Conservation (phyloP, 2,113 vertebrate genomes). For the Rhineura floridana region DNA sequence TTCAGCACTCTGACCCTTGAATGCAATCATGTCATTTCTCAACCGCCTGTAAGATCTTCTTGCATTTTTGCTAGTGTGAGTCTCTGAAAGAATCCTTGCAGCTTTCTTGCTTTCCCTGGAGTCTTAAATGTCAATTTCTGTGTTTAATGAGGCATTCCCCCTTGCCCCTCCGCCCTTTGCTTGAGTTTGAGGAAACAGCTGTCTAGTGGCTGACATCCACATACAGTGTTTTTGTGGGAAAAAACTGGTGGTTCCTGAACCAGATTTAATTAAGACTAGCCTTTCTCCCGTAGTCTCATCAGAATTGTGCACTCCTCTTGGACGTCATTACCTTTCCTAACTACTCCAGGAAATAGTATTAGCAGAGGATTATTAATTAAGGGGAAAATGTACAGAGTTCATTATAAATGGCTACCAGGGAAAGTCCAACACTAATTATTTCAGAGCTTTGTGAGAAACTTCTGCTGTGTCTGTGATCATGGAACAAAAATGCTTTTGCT, state of each 20-base stretch:
- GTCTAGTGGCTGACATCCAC: not conserved
- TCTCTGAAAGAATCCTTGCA: not conserved
- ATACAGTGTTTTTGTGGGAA: not conserved
- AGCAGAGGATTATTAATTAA: slow-evolving; percentile 22
- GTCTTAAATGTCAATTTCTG: not conserved
- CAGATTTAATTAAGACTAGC: slow-evolving; percentile 4
- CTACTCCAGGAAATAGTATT: slow-evolving; percentile 1
- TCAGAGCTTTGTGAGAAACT: not conserved
- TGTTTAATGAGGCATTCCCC: slow-evolving; percentile 20
- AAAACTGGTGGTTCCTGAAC: not conserved
- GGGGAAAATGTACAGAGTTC: slow-evolving; percentile 24
- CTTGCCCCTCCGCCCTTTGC: not conserved
- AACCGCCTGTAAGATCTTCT: not conserved
- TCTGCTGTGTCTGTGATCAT: not conserved
- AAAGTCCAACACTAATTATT: not conserved
- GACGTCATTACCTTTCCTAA: not conserved
- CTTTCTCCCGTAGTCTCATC: not conserved
- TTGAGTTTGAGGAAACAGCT: slow-evolving; percentile 14
- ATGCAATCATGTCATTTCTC: not conserved
- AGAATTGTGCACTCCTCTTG: not conserved
- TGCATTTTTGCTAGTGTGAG: not conserved
- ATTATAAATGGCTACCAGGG: slow-evolving; percentile 11
- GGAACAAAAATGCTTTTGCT: not conserved
- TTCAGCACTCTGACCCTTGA: not conserved
- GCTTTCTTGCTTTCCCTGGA: not conserved